These are phyloP conservation scores for Chaenogobius annularis DNA, from an alignment of 2,113 vertebrate genomes.

Conservation along the genomic window DNA sequence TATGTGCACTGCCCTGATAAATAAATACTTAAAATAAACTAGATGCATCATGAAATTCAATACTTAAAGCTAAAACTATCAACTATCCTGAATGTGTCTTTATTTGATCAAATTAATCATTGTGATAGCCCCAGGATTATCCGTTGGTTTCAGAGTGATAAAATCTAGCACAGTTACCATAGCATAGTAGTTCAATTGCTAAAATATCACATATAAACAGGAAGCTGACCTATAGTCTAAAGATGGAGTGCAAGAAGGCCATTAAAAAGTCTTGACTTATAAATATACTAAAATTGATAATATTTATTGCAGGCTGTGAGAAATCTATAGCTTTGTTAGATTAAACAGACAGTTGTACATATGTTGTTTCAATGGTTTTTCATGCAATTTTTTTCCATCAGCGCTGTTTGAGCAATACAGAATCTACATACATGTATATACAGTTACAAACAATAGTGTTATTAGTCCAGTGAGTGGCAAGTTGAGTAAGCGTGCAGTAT, in stretches of 20 bases:
- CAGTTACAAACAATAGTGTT: conserved; percentile 13
- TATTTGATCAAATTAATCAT: background rate
- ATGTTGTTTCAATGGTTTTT: background rate
- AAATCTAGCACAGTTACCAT: no score
- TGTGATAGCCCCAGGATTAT: no score
- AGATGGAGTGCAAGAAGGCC: background rate
- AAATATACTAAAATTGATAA: background rate
- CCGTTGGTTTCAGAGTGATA: background rate
- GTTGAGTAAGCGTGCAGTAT: conserved; percentile 83
- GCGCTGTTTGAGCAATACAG: background rate
- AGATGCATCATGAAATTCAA: background rate
- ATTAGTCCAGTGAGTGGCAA: conserved; percentile 73
- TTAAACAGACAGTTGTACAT: background rate
- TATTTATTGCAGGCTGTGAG: background rate
- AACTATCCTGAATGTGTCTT: background rate
- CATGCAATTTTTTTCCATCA: background rate
- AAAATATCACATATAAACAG: no score
- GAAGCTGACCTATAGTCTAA: background rate
- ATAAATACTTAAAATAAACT: no score
- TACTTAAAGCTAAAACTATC: background rate
- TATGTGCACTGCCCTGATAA: no score
- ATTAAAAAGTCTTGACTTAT: background rate
- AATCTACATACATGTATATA: background rate
- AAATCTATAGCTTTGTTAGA: background rate
- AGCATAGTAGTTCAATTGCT: no score